These are phyloP conservation scores for Saguinus midas DNA, from an alignment of 2,113 vertebrate species.

Conservation along the genomic window DNA sequence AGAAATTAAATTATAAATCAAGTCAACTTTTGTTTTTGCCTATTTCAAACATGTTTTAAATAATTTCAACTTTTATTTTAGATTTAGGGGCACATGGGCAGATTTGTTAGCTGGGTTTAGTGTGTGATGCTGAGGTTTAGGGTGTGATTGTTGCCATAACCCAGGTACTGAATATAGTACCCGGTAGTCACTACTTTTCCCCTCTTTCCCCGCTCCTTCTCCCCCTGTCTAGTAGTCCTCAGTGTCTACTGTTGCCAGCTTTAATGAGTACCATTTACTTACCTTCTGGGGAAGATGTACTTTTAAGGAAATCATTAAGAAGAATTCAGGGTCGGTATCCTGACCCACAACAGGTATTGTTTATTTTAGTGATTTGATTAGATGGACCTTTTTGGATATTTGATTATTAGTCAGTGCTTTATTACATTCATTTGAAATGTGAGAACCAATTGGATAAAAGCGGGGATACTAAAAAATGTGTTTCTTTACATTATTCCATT, in stretches of 20 bases:
- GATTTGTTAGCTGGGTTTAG: too few relatives aligned
- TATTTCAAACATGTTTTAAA: too few relatives aligned
- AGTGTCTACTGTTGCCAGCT: too few relatives aligned
- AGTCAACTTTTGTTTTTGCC: background rate
- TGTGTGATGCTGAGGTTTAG: too few relatives aligned
- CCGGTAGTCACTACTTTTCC: too few relatives aligned
- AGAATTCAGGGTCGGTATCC: background rate
- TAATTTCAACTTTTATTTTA: too few relatives aligned
- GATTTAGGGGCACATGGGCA: too few relatives aligned
- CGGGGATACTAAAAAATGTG: slow-evolving; percentile 5
- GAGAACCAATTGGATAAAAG: slow-evolving; percentile 21
- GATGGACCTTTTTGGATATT: background rate
- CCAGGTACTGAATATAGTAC: too few relatives aligned
- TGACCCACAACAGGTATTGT: background rate
- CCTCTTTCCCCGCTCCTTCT: too few relatives aligned
- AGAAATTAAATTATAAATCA: slow-evolving; percentile 40
- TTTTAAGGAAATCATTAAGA: slow-evolving; percentile 32
- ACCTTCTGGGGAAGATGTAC: background rate
- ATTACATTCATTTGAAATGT: slow-evolving; percentile 23
- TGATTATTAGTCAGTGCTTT: slow-evolving; percentile 3
- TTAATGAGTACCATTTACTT: too few relatives aligned
- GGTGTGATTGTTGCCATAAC: too few relatives aligned
- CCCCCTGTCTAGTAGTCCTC: too few relatives aligned
- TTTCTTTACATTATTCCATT: slow-evolving; percentile 28
- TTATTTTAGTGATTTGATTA: slow-evolving; percentile 16